Evolutionary conservation across 2,797 vertebrate species (phyloP).

Genomic region (Takifugu ocellatus): DNA sequence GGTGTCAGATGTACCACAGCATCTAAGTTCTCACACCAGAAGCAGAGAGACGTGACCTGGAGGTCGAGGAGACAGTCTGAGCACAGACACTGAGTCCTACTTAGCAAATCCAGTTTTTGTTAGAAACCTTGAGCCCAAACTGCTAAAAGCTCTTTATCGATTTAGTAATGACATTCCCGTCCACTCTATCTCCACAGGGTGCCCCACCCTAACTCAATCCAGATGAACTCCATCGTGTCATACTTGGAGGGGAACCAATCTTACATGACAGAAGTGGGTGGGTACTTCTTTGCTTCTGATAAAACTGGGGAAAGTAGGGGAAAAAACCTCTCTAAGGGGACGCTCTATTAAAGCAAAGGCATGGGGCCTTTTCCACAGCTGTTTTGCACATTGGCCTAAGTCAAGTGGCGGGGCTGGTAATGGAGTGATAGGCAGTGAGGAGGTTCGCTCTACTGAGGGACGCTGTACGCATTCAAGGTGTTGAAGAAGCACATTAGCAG

Average conservation of each 20-base stretch:
- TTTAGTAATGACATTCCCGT: constrained; percentile 79
- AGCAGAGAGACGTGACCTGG: constrained; percentile 10
- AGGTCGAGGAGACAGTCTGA: constrained; percentile 31
- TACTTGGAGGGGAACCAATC: constrained; percentile 89
- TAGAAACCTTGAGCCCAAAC: constrained; percentile 56
- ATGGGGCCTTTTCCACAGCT: constrained; percentile 79
- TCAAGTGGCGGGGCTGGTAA: constrained; percentile 62
- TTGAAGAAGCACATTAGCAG: constrained; percentile 62
- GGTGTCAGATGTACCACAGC: no score
- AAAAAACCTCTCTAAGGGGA: constrained; percentile 85
- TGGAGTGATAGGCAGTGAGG: constrained; percentile 71
- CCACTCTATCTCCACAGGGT: constrained; percentile 80
- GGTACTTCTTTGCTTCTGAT: constrained; percentile 86
- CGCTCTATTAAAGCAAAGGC: constrained; percentile 83
- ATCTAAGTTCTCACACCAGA: no score
- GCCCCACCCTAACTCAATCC: constrained; percentile 88
- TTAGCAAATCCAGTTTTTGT: constrained; percentile 38
- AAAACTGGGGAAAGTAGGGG: constrained; percentile 80
- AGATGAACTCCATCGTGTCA: constrained; percentile 88
- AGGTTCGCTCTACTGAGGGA: constrained; percentile 63
- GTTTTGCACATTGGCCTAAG: constrained; percentile 78
- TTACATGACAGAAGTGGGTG: constrained; percentile 86
- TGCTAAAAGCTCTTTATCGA: constrained; percentile 73
- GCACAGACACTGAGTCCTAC: constrained; percentile 17
- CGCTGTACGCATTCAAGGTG: constrained; percentile 66